Evolutionary conservation across 2,113 vertebrate species (phyloP).

Genomic region (Azemiops feae): DNA sequence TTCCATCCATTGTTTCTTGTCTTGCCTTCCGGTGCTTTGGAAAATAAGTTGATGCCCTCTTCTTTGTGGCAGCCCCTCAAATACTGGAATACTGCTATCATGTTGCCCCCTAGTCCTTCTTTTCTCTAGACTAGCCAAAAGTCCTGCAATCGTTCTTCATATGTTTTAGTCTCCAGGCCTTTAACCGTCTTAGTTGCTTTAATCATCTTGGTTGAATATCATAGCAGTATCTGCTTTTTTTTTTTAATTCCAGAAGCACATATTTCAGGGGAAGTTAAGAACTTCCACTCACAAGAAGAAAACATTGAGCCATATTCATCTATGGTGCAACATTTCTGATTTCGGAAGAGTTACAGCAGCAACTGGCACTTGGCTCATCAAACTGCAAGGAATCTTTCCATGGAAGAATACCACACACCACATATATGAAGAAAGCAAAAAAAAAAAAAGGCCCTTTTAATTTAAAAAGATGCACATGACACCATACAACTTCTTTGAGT

Average conservation of each 20-base stretch:
- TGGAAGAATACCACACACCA: background rate
- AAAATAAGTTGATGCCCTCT: background rate
- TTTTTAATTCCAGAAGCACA: background rate
- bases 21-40: background rate
- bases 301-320: slow-evolving; percentile 16
- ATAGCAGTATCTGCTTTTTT: background rate
- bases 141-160: background rate
- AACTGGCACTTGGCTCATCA: slow-evolving; percentile 15
- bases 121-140: background rate
- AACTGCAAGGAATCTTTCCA: slow-evolving; percentile 1
- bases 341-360: slow-evolving; percentile 22
- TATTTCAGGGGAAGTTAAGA: background rate
- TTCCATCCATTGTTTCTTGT: background rate
- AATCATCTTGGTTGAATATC: background rate
- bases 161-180: background rate
- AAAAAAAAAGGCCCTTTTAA: background rate
- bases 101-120: background rate
- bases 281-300: slow-evolving; percentile 19
- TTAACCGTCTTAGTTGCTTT: background rate
- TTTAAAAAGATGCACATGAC: background rate
- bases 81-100: background rate
- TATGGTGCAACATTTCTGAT: slow-evolving; percentile 16
- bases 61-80: background rate
- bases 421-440: too few species aligned
- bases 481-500: too few species aligned